phyloP scores from a whole-genome alignment of 1,140 invertebrate genomes.

The Zaprionus africanus region DNA sequence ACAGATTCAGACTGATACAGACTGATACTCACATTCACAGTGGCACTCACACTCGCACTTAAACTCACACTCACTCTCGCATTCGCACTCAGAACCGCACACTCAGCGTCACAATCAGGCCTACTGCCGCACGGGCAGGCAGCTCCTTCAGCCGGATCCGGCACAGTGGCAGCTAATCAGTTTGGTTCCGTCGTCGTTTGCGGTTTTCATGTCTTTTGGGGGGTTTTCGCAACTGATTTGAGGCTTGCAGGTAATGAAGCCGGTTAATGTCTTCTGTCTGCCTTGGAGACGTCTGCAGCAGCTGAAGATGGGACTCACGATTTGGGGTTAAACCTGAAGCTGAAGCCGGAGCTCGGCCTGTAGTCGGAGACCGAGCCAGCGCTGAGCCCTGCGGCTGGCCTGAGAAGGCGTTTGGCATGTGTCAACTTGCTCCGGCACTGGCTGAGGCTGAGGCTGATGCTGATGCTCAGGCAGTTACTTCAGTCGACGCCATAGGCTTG shows the following conservation, averaged over 20 bases:
- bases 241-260: conserved; percentile 8
- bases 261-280: conserved; percentile 8
- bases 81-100: not conserved
- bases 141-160: not conserved
- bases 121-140: not conserved
- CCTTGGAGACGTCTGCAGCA: not conserved
- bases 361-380: not conserved
- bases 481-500: not conserved
- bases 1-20: not conserved
- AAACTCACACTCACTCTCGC: not conserved
- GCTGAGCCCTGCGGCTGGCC: not conserved
- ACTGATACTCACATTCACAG: not conserved
- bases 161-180: conserved; percentile 8
- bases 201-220: conserved; percentile 8
- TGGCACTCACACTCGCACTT: not conserved
- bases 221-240: conserved; percentile 6
- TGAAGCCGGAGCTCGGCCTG: not conserved
- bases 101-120: conserved; percentile 1
- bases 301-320: conserved; percentile 1
- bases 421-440: not conserved
- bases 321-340: not conserved
- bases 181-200: conserved; percentile 4
- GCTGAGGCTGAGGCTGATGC: not conserved
- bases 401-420: conserved; percentile 8
- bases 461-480: not conserved